These are phyloP conservation scores for Lypha dubia DNA, from an alignment of 2,888 invertebrate genomes.

Conservation along the genomic window DNA sequence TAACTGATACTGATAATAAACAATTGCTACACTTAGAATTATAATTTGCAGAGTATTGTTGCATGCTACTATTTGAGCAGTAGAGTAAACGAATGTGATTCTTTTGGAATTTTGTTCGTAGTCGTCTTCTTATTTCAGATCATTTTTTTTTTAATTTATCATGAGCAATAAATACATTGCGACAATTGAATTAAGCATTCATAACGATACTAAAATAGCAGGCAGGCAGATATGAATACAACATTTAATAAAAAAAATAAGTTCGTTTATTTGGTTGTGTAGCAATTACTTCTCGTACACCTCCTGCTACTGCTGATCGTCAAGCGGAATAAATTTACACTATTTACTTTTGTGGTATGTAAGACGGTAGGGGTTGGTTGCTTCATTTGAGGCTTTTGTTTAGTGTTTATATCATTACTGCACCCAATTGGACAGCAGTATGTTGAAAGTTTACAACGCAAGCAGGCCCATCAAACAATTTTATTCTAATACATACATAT, in stretches of 20 bases:
- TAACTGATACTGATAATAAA: conserved; percentile 19
- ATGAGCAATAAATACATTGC: conserved; percentile 52
- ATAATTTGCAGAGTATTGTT: background rate
- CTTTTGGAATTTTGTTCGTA: conserved; percentile 16
- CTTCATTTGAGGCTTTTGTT: conserved; percentile 1
- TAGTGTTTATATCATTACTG: conserved; percentile 20
- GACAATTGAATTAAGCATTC: conserved; percentile 69
- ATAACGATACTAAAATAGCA: conserved; percentile 37
- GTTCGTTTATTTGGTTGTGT: conserved; percentile 5
- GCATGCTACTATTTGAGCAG: background rate
- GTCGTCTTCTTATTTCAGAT: conserved; percentile 14
- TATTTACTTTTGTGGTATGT: conserved; percentile 15
- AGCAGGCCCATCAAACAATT: conserved; percentile 18
- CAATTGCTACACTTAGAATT: background rate
- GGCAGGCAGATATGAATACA: conserved; percentile 19
- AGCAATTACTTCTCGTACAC: conserved; percentile 9
- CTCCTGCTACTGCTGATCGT: background rate
- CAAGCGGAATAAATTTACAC: background rate
- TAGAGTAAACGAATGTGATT: conserved; percentile 44
- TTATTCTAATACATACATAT: conserved; percentile 6
- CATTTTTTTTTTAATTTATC: background rate
- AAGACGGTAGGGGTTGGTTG: background rate
- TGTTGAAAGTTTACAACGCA: background rate
- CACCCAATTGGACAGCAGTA: conserved; percentile 1
- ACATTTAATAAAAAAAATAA: conserved; percentile 41